These are phyloP conservation scores for Macropus fuliginosus DNA, from an alignment of 2,797 vertebrate genomes.

Conservation along the genomic window DNA sequence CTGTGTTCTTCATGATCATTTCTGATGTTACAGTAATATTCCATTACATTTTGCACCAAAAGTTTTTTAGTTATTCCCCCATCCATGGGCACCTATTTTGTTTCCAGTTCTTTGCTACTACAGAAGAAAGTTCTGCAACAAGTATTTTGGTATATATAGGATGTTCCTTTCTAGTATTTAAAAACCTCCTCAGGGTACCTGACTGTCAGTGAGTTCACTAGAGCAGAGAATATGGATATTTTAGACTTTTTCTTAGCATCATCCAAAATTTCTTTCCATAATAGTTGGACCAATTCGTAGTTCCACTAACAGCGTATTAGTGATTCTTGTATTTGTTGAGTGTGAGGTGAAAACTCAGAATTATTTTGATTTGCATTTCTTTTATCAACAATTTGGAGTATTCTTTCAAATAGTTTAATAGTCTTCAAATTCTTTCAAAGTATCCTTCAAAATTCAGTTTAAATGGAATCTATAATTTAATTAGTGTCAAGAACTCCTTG, in stretches of 20 bases:
- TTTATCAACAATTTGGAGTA: too few species aligned
- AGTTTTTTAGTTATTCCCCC: neutral
- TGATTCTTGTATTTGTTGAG: neutral
- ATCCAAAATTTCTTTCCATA: neutral
- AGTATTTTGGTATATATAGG: neutral
- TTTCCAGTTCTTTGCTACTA: neutral
- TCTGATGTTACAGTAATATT: neutral
- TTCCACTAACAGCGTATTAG: neutral
- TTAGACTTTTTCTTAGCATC: neutral
- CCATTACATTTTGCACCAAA: neutral
- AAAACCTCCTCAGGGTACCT: neutral
- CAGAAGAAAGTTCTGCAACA: neutral
- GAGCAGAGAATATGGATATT: neutral
- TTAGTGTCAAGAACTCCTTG: too few species aligned
- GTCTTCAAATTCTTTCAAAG: too few species aligned
- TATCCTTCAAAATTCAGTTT: too few species aligned
- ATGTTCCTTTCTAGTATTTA: neutral
- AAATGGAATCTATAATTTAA: too few species aligned
- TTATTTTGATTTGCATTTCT: neutral
- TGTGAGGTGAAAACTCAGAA: neutral
- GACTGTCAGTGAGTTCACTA: neutral
- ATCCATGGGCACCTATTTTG: neutral
- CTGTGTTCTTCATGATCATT: neutral
- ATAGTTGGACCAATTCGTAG: neutral
- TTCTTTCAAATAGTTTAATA: too few species aligned